Evolutionary conservation across 2,888 invertebrate species (phyloP).

Genomic region (Agonopterix alstromeriana): DNA sequence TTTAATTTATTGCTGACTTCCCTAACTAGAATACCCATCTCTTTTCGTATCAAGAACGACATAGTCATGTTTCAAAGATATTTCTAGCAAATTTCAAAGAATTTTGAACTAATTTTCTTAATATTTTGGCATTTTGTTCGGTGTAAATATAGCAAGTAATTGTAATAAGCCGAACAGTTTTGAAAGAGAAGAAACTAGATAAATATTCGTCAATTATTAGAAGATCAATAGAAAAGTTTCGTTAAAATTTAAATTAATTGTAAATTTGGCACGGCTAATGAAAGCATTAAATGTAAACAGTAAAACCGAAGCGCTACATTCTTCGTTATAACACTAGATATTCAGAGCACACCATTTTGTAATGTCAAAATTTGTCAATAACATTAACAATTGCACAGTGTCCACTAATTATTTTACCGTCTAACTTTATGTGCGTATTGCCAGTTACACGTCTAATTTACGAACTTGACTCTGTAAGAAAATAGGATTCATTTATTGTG

Average conservation of each 20-base stretch:
- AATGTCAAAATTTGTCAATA: conserved; percentile 10
- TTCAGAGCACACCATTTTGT: background rate
- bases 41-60: conserved; percentile 35
- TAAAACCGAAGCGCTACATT: conserved; percentile 22
- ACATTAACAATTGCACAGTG: conserved; percentile 22
- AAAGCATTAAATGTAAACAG: conserved; percentile 24
- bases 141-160: too few relatives aligned
- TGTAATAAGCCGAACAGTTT: too few relatives aligned
- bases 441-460: conserved; percentile 59
- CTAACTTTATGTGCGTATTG: conserved; percentile 63
- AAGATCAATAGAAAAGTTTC: background rate
- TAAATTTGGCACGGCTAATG: conserved; percentile 62
- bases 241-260: conserved; percentile 18
- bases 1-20: conserved; percentile 75
- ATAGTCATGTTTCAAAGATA: background rate
- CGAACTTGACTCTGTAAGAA: conserved; percentile 65
- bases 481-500: conserved; percentile 67
- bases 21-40: conserved; percentile 54
- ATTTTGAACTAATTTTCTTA: conserved; percentile 17
- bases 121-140: conserved; percentile 4
- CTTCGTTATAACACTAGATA: too few relatives aligned
- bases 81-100: background rate
- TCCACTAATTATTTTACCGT: conserved; percentile 33
- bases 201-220: too few relatives aligned
- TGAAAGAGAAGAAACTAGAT: too few relatives aligned